Evolutionary conservation across 2,888 invertebrate genomes (phyloP).

Genomic region (Dicyrtoma fusca): DNA sequence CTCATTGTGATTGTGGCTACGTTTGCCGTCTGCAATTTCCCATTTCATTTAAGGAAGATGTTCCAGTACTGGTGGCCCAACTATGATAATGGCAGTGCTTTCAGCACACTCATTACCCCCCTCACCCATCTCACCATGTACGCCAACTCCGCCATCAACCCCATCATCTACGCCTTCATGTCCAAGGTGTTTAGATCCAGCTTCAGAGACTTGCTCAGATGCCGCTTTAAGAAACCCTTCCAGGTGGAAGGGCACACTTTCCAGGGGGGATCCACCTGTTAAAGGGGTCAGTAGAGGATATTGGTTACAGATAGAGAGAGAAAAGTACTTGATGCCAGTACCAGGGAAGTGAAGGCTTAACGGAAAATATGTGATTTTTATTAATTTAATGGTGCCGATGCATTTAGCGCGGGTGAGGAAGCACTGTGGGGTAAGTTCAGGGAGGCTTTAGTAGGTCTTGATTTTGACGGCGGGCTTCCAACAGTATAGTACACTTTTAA

Average conservation of each 20-base stretch:
- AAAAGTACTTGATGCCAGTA: no score
- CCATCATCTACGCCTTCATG: slow-evolving; percentile 85
- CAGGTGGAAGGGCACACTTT: not conserved
- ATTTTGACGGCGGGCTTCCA: not conserved
- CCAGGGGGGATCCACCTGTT: no score
- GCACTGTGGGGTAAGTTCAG: no score
- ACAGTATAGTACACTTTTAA: not conserved
- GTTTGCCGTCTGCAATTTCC: slow-evolving; percentile 86
- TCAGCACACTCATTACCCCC: slow-evolving; percentile 78
- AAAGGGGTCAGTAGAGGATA: no score
- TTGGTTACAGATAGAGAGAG: no score
- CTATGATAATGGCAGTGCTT: slow-evolving; percentile 72
- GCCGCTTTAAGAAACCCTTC: slow-evolving; percentile 58
- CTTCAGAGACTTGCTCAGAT: slow-evolving; percentile 78
- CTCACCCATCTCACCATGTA: slow-evolving; percentile 84
- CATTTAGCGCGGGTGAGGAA: no score
- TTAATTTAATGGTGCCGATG: no score
- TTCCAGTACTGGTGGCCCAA: slow-evolving; percentile 80
- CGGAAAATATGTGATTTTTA: not conserved
- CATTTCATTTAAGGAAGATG: slow-evolving; percentile 84
- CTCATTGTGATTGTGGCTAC: slow-evolving; percentile 84
- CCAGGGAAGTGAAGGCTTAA: not conserved
- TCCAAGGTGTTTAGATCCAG: slow-evolving; percentile 80
- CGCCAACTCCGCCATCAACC: slow-evolving; percentile 88
- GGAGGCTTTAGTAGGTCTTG: no score